These are phyloP conservation scores for Ichneumon xanthorius DNA, from an alignment of 2,888 invertebrate genomes.

Conservation along the genomic window DNA sequence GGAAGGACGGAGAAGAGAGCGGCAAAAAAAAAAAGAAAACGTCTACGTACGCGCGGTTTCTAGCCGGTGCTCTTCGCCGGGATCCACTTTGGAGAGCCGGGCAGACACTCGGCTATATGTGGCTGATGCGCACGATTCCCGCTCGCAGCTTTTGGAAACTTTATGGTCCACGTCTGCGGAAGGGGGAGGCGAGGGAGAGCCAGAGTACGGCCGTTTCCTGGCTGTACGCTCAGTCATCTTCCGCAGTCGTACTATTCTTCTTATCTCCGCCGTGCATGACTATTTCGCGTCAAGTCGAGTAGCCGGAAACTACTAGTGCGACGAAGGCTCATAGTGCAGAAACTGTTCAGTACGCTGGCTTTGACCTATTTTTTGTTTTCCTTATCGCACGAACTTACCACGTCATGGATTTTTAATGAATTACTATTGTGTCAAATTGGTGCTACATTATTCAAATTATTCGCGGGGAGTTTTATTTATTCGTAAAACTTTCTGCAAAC, in stretches of 20 bases:
- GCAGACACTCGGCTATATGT: not conserved
- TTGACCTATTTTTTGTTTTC: not conserved
- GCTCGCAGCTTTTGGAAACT: conserved; percentile 50
- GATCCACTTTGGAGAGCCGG: conserved; percentile 46
- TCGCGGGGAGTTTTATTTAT: not conserved
- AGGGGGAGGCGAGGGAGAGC: not conserved
- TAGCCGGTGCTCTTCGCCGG: conserved; percentile 55
- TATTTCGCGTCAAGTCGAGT: conserved; percentile 31
- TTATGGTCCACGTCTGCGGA: conserved; percentile 47
- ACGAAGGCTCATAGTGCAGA: conserved; percentile 7
- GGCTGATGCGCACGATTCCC: conserved; percentile 13
- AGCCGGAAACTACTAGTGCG: not conserved
- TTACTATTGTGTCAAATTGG: not conserved
- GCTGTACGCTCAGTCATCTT: conserved; percentile 35
- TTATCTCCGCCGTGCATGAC: conserved; percentile 48
- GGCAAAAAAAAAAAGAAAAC: conserved; percentile 4
- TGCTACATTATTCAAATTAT: not conserved
- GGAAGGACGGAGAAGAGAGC: conserved; percentile 22
- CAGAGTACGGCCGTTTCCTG: conserved; percentile 50
- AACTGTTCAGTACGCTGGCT: not conserved
- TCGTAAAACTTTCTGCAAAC: not conserved
- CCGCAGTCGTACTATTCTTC: conserved; percentile 19
- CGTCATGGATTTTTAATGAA: not conserved
- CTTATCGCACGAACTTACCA: not conserved
- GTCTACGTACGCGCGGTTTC: conserved; percentile 57